Percentiles rank a stretch among this genome's conserved stretches.
Conservation (phyloP, 2,888 invertebrate species). For the Crocallis elinguaria region DNA sequence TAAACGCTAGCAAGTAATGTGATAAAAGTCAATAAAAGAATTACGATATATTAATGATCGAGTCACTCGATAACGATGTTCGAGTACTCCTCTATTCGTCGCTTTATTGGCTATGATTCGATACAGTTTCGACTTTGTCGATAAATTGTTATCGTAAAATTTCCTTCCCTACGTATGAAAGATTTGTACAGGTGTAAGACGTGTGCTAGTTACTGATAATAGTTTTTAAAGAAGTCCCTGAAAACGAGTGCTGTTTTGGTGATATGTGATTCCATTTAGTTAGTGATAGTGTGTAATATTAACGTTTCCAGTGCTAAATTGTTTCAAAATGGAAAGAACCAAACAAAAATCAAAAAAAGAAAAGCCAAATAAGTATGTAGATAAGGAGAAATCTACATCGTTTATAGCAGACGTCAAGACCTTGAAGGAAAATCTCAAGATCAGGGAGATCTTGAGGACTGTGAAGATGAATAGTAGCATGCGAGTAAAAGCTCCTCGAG, state of each 20-base stretch:
- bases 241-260: slow-evolving; percentile 40
- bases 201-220: slow-evolving; percentile 56
- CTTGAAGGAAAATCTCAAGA: slow-evolving; percentile 73
- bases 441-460: slow-evolving; percentile 72
- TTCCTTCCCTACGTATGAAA: slow-evolving; percentile 62
- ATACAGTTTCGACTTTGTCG: slow-evolving; percentile 46
- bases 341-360: slow-evolving; percentile 68
- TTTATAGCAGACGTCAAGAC: slow-evolving; percentile 67
- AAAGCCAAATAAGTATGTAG: slow-evolving; percentile 55
- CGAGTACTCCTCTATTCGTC: slow-evolving; percentile 29
- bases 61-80: slow-evolving; percentile 29
- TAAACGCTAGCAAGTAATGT: slow-evolving; percentile 7
- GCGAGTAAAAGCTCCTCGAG: slow-evolving; percentile 68
- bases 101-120: slow-evolving; percentile 45
- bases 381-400: slow-evolving; percentile 57
- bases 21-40: slow-evolving; percentile 29
- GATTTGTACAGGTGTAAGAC: slow-evolving; percentile 72
- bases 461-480: slow-evolving; percentile 78
- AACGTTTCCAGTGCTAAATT: slow-evolving; percentile 25
- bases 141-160: slow-evolving; percentile 64
- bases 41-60: slow-evolving; percentile 34
- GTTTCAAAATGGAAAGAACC: slow-evolving; percentile 63
- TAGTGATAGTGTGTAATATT: slow-evolving; percentile 31
- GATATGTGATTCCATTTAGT: slow-evolving; percentile 32
- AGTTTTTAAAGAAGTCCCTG: slow-evolving; percentile 33